phyloP scores from a whole-genome alignment of 2,113 vertebrate genomes.

The Plecotus auritus region DNA sequence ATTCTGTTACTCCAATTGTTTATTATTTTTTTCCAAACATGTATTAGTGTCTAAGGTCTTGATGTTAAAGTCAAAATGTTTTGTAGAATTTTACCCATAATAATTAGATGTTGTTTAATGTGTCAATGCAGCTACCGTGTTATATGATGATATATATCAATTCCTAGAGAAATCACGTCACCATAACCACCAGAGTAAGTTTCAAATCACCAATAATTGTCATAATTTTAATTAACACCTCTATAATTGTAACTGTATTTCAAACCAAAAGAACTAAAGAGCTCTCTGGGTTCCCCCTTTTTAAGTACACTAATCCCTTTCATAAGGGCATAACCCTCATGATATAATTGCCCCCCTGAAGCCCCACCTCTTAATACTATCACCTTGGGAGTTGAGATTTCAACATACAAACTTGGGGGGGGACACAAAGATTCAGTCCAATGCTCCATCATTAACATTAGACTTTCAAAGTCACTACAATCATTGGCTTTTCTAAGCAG shows the following conservation, averaged over 20 bases:
- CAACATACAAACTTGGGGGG: not conserved
- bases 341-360: not conserved
- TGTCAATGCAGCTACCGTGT: conserved; percentile 22
- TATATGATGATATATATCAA: conserved; percentile 59
- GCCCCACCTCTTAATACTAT: not conserved
- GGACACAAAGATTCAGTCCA: not conserved
- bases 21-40: not conserved
- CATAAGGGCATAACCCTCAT: not conserved
- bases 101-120: not conserved
- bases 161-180: conserved; percentile 66
- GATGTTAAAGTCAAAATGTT: not conserved
- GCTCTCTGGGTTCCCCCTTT: not conserved
- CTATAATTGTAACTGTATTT: conserved; percentile 47
- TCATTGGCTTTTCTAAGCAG: not conserved
- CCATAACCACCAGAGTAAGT: conserved; percentile 57
- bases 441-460: not conserved
- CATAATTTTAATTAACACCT: conserved; percentile 72
- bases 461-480: not conserved
- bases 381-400: not conserved
- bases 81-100: not conserved
- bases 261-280: not conserved
- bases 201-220: conserved; percentile 68
- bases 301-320: not conserved
- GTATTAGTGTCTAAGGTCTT: not conserved
- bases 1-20: not conserved